Conservation (phyloP, 2,797 vertebrate species). For the Apodemus agrarius region DNA sequence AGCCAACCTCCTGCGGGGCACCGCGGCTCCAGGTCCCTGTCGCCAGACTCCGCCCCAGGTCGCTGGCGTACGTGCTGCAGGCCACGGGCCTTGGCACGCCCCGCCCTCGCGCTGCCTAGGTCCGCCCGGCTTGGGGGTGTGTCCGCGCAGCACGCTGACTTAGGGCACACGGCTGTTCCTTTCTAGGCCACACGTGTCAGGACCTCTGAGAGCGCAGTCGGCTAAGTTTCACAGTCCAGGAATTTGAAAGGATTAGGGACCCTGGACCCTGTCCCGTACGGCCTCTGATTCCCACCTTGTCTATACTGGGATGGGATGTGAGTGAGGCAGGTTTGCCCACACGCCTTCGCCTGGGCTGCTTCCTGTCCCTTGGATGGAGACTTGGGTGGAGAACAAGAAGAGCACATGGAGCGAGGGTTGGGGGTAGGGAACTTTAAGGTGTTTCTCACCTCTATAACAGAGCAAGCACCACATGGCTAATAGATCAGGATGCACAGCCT, state of each 20-base stretch:
- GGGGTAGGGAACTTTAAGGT: neutral
- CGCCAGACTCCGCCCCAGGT: neutral
- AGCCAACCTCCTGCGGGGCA: too few relatives aligned
- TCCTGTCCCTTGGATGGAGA: neutral
- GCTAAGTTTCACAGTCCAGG: neutral
- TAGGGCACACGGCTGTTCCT: neutral
- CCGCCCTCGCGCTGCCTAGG: constrained; percentile 15
- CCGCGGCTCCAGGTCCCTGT: rapidly evolving
- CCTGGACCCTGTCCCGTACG: neutral
- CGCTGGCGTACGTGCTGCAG: constrained; percentile 61
- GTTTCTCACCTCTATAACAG: too few relatives aligned
- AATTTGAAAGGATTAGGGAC: neutral
- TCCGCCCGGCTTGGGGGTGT: constrained; percentile 31
- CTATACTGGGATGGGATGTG: neutral
- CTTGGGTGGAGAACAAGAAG: neutral
- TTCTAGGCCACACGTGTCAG: neutral
- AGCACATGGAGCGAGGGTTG: neutral
- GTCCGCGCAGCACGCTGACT: neutral
- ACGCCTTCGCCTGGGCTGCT: neutral
- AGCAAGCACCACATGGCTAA: neutral
- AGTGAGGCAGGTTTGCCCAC: neutral
- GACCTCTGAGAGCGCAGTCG: neutral
- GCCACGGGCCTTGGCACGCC: constrained; percentile 52
- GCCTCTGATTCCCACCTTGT: neutral
- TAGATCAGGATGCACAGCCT: neutral